A percentile compares a stretch with the other conserved stretches of the same genome.
Evolutionary conservation across 2,888 invertebrate genomes (phyloP).

Genomic region (Orthosia cruda): DNA sequence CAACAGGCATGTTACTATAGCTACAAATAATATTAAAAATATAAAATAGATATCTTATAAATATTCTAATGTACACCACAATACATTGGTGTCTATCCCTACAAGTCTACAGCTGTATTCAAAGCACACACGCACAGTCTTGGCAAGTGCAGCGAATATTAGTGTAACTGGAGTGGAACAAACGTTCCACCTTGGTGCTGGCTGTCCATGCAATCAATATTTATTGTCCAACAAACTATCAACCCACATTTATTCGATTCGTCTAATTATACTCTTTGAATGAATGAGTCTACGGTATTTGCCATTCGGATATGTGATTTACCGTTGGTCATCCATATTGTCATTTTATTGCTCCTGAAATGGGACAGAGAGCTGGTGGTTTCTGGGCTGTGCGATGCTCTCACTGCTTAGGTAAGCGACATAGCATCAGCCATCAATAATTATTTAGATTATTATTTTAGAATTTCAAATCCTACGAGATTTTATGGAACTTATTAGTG

Average conservation of each 20-base stretch:
- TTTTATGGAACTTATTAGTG: too few relatives aligned
- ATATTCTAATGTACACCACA: background rate
- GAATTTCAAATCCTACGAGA: too few relatives aligned
- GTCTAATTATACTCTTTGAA: slow-evolving; percentile 59
- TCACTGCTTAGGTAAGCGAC: background rate
- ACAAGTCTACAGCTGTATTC: slow-evolving; percentile 20
- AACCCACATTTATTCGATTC: slow-evolving; percentile 57
- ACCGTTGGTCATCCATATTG: slow-evolving; percentile 24
- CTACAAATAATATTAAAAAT: too few relatives aligned
- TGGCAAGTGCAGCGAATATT: slow-evolving; percentile 76
- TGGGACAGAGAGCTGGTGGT: background rate
- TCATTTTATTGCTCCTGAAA: slow-evolving; percentile 30
- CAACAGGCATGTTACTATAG: background rate
- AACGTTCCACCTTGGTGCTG: slow-evolving; percentile 69
- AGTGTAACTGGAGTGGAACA: slow-evolving; percentile 79
- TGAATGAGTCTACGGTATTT: slow-evolving; percentile 60
- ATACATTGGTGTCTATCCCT: background rate
- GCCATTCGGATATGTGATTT: slow-evolving; percentile 57
- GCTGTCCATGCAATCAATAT: slow-evolving; percentile 71
- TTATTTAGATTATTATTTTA: too few relatives aligned
- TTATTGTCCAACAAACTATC: slow-evolving; percentile 69
- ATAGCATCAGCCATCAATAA: too few relatives aligned
- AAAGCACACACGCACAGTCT: slow-evolving; percentile 52
- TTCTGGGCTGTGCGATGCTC: background rate
- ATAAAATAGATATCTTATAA: too few relatives aligned